Evolutionary conservation across 2,888 invertebrate genomes (phyloP).

Genomic region (Vandiemenella viatica): DNA sequence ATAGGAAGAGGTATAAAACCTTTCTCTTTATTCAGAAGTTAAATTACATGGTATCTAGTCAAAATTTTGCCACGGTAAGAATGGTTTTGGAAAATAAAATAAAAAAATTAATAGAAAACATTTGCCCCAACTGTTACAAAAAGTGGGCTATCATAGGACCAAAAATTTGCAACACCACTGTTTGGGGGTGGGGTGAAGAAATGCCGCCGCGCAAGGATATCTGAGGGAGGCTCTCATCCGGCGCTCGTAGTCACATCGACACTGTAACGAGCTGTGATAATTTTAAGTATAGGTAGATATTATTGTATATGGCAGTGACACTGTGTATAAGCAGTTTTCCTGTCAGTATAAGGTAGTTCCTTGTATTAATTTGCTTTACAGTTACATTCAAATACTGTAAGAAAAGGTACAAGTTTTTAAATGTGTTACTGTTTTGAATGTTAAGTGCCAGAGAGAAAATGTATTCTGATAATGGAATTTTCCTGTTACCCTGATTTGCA

Average conservation of each 20-base stretch:
- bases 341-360: slow-evolving; percentile 7
- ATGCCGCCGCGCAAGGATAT: too few species aligned
- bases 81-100: background rate
- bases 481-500: slow-evolving; percentile 11
- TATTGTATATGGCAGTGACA: background rate
- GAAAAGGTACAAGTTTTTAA: slow-evolving; percentile 1
- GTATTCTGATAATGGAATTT: slow-evolving; percentile 6
- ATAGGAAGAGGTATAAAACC: slow-evolving; percentile 30
- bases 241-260: slow-evolving; percentile 7
- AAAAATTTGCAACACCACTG: background rate
- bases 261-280: slow-evolving; percentile 12
- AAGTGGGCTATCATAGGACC: background rate
- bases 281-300: slow-evolving; percentile 5
- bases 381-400: slow-evolving; percentile 1
- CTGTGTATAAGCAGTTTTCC: slow-evolving; percentile 1
- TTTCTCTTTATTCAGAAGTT: background rate
- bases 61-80: slow-evolving; percentile 9
- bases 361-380: slow-evolving; percentile 1
- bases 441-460: slow-evolving; percentile 5
- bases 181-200: too few species aligned
- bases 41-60: slow-evolving; percentile 11
- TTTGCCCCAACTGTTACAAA: too few species aligned
- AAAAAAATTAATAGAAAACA: too few species aligned
- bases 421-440: slow-evolving; percentile 2
- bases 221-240: background rate